Base-by-base conservation (phyloP, 1,140 invertebrate genomes). In the Oncopodura yosiiana region DNA sequence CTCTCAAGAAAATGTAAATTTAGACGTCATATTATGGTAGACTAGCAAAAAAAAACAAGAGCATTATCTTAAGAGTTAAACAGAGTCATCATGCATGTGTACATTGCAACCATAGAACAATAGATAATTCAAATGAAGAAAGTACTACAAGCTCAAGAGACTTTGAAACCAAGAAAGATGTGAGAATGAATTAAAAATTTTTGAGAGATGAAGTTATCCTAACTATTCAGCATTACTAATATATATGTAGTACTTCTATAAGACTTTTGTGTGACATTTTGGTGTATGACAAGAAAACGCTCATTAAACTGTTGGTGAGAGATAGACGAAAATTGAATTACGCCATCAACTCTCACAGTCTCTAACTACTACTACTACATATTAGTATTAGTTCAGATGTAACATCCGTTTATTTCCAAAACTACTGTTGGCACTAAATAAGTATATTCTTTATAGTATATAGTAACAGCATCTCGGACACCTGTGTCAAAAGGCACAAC, bases 401-500 rank as follows among this genome's bases (percentile, higher is more conserved):
- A 18, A 19, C 6, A 39, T 19, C 16, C 12, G 18, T 24, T 39
- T 18, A 16, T 19, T 27, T 32, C 12, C 19, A 30, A 12, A 46
- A 8, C n/a, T 12, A 32, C n/a, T n/a, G 23, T 12, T 4, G 18
- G 23, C 9, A 19, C 5, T 30, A 38, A 12, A 46, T 26, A 46
- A 32, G 30, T 14, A 11, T 2, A 34, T 12, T 6, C 12, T 36
- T 21, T 12, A n/a, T 18, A 49, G 36, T 2, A 49, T 19, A 49
- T 23, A 14, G 37, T 24, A 23, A 37, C 11, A 18, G 21, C 16
- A 19, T 32, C n/a, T 49, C 44, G 43, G 53, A 48, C 53, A 55
- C 53, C 53, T 55, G 52, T 44, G 27, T 46, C 26, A 26, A 37
- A 36, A n/a, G n/a, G n/a, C n/a, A n/a, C n/a, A n/a, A n/a, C n/a